Conservation (phyloP, 1,140 invertebrate genomes). For the Philotrypesis tridentata region DNA sequence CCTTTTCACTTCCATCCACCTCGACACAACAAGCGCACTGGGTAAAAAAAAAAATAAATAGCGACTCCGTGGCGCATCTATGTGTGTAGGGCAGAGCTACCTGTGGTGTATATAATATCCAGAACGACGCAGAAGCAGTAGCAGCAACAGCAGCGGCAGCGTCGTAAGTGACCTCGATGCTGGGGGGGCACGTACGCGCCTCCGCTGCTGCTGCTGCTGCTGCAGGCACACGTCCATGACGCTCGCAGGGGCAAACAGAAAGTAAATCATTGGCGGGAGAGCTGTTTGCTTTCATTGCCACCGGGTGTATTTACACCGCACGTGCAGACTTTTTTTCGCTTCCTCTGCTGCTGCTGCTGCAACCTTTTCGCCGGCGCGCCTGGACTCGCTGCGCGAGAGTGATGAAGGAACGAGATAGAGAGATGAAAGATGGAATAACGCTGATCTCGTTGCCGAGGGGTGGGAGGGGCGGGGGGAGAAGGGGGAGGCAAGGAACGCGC, state of each 20-base stretch:
- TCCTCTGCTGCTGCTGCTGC: background rate
- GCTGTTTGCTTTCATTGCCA: slow-evolving; percentile 12
- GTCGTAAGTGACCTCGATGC: slow-evolving; percentile 24
- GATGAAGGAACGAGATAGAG: background rate
- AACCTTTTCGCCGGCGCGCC: background rate
- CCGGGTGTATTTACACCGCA: background rate
- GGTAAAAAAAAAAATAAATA: no score
- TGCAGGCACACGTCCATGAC: background rate
- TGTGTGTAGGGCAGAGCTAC: background rate
- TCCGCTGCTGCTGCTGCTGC: no score
- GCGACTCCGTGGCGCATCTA: background rate
- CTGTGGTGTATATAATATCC: background rate
- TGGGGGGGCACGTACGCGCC: background rate
- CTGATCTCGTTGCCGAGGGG: slow-evolving; percentile 2
- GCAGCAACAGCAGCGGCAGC: background rate
- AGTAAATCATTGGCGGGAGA: slow-evolving; percentile 21
- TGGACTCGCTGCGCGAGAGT: background rate
- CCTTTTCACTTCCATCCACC: no score
- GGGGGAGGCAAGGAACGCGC: no score
- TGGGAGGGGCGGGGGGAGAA: background rate
- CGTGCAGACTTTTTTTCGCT: background rate
- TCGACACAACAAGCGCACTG: no score
- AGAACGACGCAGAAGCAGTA: background rate
- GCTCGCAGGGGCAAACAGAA: background rate
- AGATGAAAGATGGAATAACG: background rate